Conservation (phyloP, 2,888 invertebrate species). For the Piscicola geometra region DNA sequence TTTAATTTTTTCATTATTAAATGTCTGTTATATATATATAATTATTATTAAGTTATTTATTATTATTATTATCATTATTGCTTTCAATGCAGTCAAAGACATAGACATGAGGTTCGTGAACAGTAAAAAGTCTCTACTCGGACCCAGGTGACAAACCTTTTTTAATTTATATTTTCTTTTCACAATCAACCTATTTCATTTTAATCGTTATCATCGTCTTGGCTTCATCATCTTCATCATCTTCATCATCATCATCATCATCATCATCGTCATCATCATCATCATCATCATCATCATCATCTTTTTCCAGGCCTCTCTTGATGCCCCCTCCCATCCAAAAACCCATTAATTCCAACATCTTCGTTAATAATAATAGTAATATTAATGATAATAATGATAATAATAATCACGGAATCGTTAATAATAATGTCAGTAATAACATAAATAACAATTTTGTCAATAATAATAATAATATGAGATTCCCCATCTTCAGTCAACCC, state of each 20-base stretch:
- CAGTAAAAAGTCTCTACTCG: neutral
- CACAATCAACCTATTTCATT: neutral
- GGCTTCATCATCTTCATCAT: conserved; percentile 27
- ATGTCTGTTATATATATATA: no score
- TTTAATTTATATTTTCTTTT: neutral
- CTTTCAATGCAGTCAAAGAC: neutral
- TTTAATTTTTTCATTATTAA: no score
- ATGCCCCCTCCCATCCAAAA: no score
- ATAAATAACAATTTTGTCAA: neutral
- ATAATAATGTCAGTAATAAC: neutral
- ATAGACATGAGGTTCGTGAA: neutral
- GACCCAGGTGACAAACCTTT: neutral
- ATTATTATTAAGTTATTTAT: no score
- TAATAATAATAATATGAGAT: neutral
- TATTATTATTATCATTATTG: no score
- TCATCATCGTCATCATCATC: conserved; percentile 22
- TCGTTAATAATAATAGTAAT: no score
- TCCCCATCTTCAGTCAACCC: no score
- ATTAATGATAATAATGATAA: no score
- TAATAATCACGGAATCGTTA: neutral
- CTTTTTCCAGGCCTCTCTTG: no score
- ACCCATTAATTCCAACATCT: no score
- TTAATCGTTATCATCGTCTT: no score
- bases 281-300: conserved; percentile 23
- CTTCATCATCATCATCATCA: conserved; percentile 28